Evolutionary conservation across 2,888 invertebrate genomes (phyloP).

Genomic region (Platycnemis pennipes): DNA sequence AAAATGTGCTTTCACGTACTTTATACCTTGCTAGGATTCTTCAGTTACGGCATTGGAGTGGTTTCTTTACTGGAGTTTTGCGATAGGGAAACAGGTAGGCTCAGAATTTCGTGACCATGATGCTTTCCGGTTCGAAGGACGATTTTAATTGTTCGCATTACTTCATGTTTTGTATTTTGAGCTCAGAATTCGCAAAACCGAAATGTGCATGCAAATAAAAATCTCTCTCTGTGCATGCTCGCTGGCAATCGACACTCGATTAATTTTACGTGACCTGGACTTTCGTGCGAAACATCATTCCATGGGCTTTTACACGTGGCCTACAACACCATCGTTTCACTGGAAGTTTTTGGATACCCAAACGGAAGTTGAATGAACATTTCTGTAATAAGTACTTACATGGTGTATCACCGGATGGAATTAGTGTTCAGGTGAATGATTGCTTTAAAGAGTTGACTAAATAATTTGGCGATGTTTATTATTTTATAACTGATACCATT

Average conservation of each 20-base stretch:
- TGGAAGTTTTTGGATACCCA: not conserved
- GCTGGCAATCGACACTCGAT: not conserved
- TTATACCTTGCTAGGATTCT: not conserved
- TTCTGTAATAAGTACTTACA: not conserved
- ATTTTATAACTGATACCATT: too few relatives aligned
- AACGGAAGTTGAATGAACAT: too few relatives aligned
- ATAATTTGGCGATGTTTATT: too few relatives aligned
- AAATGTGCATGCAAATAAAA: not conserved
- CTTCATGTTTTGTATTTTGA: not conserved
- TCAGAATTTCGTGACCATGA: not conserved
- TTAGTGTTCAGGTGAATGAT: too few relatives aligned
- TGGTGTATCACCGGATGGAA: not conserved
- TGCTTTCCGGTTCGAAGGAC: not conserved
- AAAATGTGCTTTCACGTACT: not conserved
- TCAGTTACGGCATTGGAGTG: not conserved
- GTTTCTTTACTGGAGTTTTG: not conserved
- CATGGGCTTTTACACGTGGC: not conserved
- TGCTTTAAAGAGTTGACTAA: too few relatives aligned
- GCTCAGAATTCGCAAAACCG: not conserved
- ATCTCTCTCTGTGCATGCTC: not conserved
- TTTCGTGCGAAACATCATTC: not conserved
- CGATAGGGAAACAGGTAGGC: not conserved
- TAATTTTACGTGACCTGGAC: not conserved
- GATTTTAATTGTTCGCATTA: not conserved
- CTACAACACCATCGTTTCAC: not conserved